Evolutionary conservation across 2,113 vertebrate species (phyloP).

Genomic region (Riparia riparia): DNA sequence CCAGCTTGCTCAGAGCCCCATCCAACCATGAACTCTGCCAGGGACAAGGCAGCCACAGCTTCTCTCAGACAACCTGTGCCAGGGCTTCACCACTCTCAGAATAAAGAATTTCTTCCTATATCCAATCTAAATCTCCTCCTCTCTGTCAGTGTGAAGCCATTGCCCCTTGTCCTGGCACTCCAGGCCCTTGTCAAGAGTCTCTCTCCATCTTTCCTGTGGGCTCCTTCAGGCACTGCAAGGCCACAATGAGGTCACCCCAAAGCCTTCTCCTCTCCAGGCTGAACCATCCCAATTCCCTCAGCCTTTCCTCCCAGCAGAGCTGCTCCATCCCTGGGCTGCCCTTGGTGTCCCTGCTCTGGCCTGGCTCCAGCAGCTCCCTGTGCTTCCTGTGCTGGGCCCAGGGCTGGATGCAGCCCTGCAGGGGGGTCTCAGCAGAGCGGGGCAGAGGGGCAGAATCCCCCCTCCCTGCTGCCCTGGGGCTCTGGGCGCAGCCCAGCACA

Average conservation of each 20-base stretch:
- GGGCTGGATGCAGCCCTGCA: background rate
- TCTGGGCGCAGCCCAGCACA: background rate
- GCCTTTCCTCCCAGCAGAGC: background rate
- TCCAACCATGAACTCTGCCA: fast-evolving
- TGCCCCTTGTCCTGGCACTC: background rate
- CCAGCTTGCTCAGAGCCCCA: fast-evolving
- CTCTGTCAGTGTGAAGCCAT: fast-evolving
- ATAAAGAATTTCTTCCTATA: background rate
- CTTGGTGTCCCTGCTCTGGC: too few relatives aligned
- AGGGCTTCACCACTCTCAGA: fast-evolving
- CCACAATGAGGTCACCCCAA: background rate
- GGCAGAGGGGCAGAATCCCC: background rate
- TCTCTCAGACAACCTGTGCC: background rate
- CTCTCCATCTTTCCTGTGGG: background rate
- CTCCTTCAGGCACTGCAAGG: background rate
- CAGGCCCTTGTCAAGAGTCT: background rate
- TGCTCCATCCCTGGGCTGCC: background rate
- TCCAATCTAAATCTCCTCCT: fast-evolving
- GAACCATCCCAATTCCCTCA: too few relatives aligned
- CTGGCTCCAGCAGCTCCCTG: background rate
- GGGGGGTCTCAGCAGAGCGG: background rate
- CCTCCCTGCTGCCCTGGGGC: background rate
- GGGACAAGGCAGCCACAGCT: background rate
- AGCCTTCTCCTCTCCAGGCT: background rate
- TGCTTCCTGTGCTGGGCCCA: background rate